Base-by-base conservation (phyloP, 2,888 invertebrate genomes). In the Calliphora vomitoria region DNA sequence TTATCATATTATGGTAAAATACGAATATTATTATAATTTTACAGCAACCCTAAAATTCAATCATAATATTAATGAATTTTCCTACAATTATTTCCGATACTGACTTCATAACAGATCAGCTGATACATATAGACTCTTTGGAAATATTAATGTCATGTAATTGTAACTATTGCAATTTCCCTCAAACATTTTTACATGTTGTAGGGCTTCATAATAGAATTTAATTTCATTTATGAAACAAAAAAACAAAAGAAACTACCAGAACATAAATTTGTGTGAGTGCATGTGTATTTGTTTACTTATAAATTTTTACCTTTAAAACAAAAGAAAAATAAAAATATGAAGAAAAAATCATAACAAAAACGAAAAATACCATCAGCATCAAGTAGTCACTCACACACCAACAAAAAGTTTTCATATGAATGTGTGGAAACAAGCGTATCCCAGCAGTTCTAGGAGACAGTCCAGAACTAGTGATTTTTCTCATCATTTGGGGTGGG, bases 341-440 rank as follows among this genome's bases (percentile, higher is more conserved):
- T 13, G 6, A 64, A 8, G 20, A 74, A 20, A 66, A 11, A 76
- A 64, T 38, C 15, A 44, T n/a, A 76, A 50, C 50, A 35, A 53
- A 18, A 35, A 44, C 20, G 15, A 41, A 69, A 53, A 55, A 53
- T 71, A 80, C 71, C 44, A 80, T 62, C 71, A 62, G 13, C 53
- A 18, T 62, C 62, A 69, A 69, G 50, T 69, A 71, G 58, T 47
- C 53, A n/a, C 62, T 44, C n/a, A 64, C 35, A 71, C n/a, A 58
- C 25, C 2, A 13, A 35, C 18, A 50, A 18, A 38, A 18, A 15
- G 41, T 25, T 64, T 50, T 50, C 35, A 41, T 41, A 8, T 58
- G 4, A 38, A 15, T 15, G 15, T 71, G 53, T 69, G 15, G 4
- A 31, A 20, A 13, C 15, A 44, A 25, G 44, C 25, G 11, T 44